A percentile compares a stretch with the other conserved stretches of the same genome.
phyloP scores from a whole-genome alignment of 2,888 invertebrate genomes.

The Patella ulyssiponensis region DNA sequence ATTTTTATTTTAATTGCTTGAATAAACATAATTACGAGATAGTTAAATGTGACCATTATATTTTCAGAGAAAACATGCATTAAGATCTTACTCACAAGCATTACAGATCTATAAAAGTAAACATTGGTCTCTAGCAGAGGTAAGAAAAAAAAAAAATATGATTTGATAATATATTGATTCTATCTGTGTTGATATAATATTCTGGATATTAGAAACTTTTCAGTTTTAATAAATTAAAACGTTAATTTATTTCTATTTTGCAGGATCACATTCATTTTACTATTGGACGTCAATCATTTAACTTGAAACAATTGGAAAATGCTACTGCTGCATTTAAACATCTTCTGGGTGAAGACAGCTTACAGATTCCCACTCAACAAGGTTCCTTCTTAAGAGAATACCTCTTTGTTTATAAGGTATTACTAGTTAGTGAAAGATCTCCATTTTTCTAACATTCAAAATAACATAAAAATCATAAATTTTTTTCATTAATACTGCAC shows the following conservation, averaged over 20 bases:
- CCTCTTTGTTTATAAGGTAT: conserved; percentile 86
- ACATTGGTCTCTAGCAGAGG: conserved; percentile 91
- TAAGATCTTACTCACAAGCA: conserved; percentile 92
- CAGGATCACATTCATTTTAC: conserved; percentile 94
- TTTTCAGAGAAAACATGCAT: conserved; percentile 83
- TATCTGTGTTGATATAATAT: background rate
- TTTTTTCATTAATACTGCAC: no score
- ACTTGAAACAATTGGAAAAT: conserved; percentile 81
- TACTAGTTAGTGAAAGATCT: conserved; percentile 32
- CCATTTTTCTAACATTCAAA: no score
- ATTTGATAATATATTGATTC: background rate
- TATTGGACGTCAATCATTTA: conserved; percentile 90
- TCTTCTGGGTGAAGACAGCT: conserved; percentile 74
- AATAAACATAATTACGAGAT: no score
- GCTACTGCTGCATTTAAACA: conserved; percentile 85
- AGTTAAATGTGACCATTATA: background rate
- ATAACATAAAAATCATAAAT: no score
- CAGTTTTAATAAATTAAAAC: background rate
- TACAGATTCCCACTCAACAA: conserved; percentile 71
- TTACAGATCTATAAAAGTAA: conserved; percentile 86
- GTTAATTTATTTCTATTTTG: conserved; percentile 22
- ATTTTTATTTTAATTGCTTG: background rate
- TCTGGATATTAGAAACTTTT: background rate
- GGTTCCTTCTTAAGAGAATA: conserved; percentile 87
- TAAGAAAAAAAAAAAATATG: conserved; percentile 34